Conservation (phyloP, 2,797 vertebrate species). For the Odontamblyopus lacepedii region DNA sequence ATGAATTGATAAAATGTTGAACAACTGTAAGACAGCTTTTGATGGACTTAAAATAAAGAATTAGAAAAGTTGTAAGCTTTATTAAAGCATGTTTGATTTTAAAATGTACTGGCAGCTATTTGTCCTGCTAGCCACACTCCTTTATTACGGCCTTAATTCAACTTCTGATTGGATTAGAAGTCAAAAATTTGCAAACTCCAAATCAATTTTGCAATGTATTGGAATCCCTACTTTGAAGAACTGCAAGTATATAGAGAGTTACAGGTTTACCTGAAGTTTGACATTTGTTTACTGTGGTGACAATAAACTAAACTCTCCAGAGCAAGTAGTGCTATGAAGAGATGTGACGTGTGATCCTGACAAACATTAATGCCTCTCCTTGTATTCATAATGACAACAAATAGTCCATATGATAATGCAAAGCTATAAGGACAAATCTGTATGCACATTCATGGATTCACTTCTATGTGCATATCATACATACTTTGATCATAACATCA, state of each 20-base stretch:
- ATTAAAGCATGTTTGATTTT: slow-evolving; percentile 1
- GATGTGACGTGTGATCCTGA: background rate
- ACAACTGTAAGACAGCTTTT: slow-evolving; percentile 33
- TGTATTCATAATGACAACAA: background rate
- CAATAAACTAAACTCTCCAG: background rate
- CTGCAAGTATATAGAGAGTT: background rate
- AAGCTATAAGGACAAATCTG: background rate
- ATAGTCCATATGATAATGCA: background rate
- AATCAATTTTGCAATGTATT: background rate
- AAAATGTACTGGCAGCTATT: slow-evolving; percentile 3
- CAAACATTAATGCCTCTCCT: background rate
- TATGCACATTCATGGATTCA: slow-evolving; percentile 12
- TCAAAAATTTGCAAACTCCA: background rate
- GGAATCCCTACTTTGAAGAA: background rate
- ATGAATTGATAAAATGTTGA: slow-evolving; percentile 28
- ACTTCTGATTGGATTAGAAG: background rate
- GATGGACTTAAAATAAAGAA: slow-evolving; percentile 30
- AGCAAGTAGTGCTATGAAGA: background rate
- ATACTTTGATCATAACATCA: slow-evolving; percentile 13
- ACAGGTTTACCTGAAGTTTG: background rate
- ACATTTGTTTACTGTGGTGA: background rate
- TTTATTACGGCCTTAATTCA: background rate
- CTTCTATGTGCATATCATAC: slow-evolving; percentile 9
- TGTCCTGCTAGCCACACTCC: background rate
- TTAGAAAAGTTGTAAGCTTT: slow-evolving; percentile 12